Evolutionary conservation across 2,888 invertebrate species (phyloP).

Genomic region (Pristionchus exspectatus): DNA sequence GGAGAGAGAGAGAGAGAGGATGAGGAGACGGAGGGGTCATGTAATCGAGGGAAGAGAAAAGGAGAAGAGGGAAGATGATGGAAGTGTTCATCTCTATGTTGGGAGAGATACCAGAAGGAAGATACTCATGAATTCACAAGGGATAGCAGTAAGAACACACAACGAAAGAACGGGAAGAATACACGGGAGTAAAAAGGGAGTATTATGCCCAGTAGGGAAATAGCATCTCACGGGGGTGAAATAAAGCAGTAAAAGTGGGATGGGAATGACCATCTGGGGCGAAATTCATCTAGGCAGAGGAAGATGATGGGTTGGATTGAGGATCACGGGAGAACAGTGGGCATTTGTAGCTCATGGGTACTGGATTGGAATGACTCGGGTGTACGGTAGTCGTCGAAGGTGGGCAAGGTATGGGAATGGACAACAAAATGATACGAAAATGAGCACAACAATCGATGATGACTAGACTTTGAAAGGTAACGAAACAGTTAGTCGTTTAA

Average conservation of each 20-base stretch:
- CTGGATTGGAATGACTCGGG: slow-evolving; percentile 56
- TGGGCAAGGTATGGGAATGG: slow-evolving; percentile 42
- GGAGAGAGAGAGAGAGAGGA: background rate
- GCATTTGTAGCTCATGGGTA: slow-evolving; percentile 30
- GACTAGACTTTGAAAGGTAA: no score
- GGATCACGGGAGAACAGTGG: slow-evolving; percentile 55
- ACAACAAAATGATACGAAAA: slow-evolving; percentile 56
- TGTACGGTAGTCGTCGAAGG: slow-evolving; percentile 57
- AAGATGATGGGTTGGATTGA: slow-evolving; percentile 54
- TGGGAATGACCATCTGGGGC: slow-evolving; percentile 41
- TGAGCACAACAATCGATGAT: slow-evolving; percentile 44
- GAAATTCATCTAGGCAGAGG: slow-evolving; percentile 54
- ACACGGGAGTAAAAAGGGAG: slow-evolving; percentile 14
- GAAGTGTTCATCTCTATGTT: slow-evolving; percentile 37
- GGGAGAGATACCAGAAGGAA: slow-evolving; percentile 30
- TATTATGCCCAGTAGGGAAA: slow-evolving; percentile 55
- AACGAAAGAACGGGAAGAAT: slow-evolving; percentile 48
- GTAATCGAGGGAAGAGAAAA: slow-evolving; percentile 50
- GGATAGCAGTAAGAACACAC: slow-evolving; percentile 38
- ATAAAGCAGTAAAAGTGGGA: slow-evolving; percentile 17
- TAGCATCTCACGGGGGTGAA: slow-evolving; percentile 31
- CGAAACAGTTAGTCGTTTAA: no score
- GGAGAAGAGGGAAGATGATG: slow-evolving; percentile 47
- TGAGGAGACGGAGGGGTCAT: slow-evolving; percentile 45
- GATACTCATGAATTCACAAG: slow-evolving; percentile 48